phyloP scores from a whole-genome alignment of 2,113 vertebrate species.

The Oncorhynchus kisutch region DNA sequence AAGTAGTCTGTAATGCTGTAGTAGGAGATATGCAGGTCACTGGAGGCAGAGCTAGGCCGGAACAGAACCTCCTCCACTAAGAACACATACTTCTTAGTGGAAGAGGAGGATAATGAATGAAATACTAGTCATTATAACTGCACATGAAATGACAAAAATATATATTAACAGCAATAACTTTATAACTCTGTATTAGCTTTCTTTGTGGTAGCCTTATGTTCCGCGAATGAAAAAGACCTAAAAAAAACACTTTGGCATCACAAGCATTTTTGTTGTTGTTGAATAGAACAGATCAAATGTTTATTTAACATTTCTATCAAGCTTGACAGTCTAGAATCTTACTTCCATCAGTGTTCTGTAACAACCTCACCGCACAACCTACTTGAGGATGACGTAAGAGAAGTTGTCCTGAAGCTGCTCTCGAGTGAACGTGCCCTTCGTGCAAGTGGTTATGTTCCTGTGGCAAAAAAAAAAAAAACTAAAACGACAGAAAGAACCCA shows the following conservation, averaged over 20 bases:
- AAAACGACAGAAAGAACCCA: not conserved
- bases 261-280: not conserved
- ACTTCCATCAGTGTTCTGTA: too few relatives aligned
- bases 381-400: constrained; percentile 16
- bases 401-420: constrained; percentile 11
- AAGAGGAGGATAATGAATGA: not conserved
- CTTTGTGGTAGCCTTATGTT: too few relatives aligned
- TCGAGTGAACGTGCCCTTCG: not conserved
- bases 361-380: not conserved
- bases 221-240: too few relatives aligned
- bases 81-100: not conserved
- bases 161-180: too few relatives aligned
- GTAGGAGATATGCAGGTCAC: constrained; percentile 13
- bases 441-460: constrained; percentile 24
- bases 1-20: not conserved
- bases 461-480: not conserved
- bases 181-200: too few relatives aligned
- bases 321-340: too few relatives aligned
- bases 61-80: too few relatives aligned
- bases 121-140: not conserved
- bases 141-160: not conserved
- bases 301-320: not conserved
- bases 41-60: not conserved
- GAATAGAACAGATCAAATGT: not conserved
- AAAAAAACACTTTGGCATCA: not conserved